Base-by-base conservation (phyloP, 2,113 vertebrate genomes). In the Sceloporus tristichus region DNA sequence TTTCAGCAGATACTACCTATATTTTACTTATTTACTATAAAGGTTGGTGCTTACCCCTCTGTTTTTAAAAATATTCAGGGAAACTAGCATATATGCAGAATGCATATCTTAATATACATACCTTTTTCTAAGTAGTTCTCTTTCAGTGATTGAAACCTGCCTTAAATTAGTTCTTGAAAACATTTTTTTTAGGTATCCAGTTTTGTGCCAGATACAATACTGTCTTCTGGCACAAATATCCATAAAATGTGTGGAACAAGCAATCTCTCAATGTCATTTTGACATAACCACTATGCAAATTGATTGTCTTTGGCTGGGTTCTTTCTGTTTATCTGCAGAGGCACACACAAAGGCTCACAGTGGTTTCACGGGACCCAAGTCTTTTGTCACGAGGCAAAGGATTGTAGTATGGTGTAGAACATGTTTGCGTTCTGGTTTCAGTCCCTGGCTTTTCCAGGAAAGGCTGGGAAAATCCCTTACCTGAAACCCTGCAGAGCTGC, bases 11-110 rank as follows among this genome's bases (percentile, higher is more conserved):
- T 54, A 68, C 21, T 79, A 54, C 29, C 48, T 21, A 27, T 85
- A 27, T 59, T 81, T 79, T 42, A 66, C 71, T 84, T 84, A 21
- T 68, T 82, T 11, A 27, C 9, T 83, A 48, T 53, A 83, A 73
- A 73, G 34, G 53, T 71, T 54, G 21, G 11, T 11, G n/a, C n/a
- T 54, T 56, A 25, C 16, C 21, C 25, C 53, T 81, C 19, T 80
- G 27, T 79, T 79, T 53, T 19, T 9, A 59, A 13, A 84, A 14
- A 74, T 34, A 38, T 38, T 25, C 70, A 74, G 7, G 8, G 21
- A 11, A 38, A 19, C 48, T 23, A 71, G 42, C 48, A 48, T 82
- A 38, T 82, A 27, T 68, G 66, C 42, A 82, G 48, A 14, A 42
- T 82, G 14, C 23, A 66, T 83, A 53, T 21, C 18, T n/a, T 38